These are phyloP conservation scores for Azemiops feae DNA, from an alignment of 2,113 vertebrate genomes.

Conservation along the genomic window DNA sequence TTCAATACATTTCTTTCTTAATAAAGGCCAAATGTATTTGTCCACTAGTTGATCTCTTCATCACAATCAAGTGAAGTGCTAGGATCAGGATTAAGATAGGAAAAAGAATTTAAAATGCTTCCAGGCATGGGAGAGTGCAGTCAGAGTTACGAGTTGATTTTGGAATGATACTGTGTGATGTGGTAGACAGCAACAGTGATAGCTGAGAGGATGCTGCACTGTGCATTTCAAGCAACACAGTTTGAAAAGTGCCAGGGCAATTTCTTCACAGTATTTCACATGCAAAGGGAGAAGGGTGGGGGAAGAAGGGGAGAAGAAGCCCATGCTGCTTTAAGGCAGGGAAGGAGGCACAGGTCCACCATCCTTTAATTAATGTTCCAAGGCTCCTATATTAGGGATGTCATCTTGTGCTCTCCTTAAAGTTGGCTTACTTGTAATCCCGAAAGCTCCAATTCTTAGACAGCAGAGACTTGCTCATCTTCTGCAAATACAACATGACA, in stretches of 20 bases:
- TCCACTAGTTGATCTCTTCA: conserved; percentile 70
- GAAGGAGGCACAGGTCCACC: conserved; percentile 85
- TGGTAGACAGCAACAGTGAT: conserved; percentile 70
- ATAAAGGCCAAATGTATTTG: conserved; percentile 67
- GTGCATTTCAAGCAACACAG: conserved; percentile 78
- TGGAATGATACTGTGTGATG: conserved; percentile 75
- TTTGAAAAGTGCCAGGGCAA: conserved; percentile 81
- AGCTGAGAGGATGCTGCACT: conserved; percentile 68
- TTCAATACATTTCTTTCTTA: conserved; percentile 63
- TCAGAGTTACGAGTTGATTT: conserved; percentile 69
- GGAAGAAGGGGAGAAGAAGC: conserved; percentile 75
- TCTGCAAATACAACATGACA: conserved; percentile 73
- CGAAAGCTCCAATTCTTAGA: conserved; percentile 78
- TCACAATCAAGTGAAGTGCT: conserved; percentile 71
- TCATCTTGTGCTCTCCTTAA: conserved; percentile 81
- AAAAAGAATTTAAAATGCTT: conserved; percentile 71
- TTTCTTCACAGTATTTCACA: conserved; percentile 99
- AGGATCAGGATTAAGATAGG: conserved; percentile 63
- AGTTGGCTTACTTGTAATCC: conserved; percentile 67
- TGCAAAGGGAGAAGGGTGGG: conserved; percentile 73
- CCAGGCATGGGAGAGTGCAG: conserved; percentile 73
- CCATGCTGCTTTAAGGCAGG: conserved; percentile 97
- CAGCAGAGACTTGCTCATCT: conserved; percentile 95
- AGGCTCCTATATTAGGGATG: conserved; percentile 72
- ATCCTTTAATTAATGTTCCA: conserved; percentile 74